A percentile compares a stretch with the other conserved stretches of the same genome.
Evolutionary conservation across 1,140 invertebrate genomes (phyloP).

Genomic region (Microvelia longipes): DNA sequence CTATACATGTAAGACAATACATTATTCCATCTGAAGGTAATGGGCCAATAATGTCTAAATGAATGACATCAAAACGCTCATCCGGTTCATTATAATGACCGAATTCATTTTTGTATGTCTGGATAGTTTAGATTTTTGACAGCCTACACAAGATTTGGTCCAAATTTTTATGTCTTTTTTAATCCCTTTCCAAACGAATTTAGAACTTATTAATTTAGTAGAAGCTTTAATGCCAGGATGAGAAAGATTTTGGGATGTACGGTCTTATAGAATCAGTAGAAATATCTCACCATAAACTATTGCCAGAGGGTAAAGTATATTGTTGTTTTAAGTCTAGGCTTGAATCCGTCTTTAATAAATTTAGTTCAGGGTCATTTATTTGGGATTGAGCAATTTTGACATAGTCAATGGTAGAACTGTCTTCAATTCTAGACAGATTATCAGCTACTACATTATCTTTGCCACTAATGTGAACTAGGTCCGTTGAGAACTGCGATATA

Average conservation of each 20-base stretch:
- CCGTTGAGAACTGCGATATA: slow-evolving; percentile 25
- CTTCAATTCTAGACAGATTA: slow-evolving; percentile 7
- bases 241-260: background rate
- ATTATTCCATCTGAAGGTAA: background rate
- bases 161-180: background rate
- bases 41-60: background rate
- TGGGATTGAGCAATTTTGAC: background rate
- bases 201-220: background rate
- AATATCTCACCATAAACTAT: background rate
- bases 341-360: background rate
- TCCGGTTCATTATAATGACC: background rate
- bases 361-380: background rate
- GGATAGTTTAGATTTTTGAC: background rate
- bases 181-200: background rate
- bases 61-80: background rate
- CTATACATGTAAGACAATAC: background rate
- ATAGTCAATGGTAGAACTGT: background rate
- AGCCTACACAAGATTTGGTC: background rate
- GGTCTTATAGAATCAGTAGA: background rate
- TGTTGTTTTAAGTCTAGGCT: background rate
- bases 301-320: background rate
- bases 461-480: slow-evolving; percentile 25
- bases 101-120: background rate
- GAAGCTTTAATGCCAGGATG: background rate
- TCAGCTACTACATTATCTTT: slow-evolving; percentile 5